Evolutionary conservation across 2,797 vertebrate species (phyloP), one percentile per base, ranked within the genome.

Genomic region (Sebastes flavidus): DNA sequence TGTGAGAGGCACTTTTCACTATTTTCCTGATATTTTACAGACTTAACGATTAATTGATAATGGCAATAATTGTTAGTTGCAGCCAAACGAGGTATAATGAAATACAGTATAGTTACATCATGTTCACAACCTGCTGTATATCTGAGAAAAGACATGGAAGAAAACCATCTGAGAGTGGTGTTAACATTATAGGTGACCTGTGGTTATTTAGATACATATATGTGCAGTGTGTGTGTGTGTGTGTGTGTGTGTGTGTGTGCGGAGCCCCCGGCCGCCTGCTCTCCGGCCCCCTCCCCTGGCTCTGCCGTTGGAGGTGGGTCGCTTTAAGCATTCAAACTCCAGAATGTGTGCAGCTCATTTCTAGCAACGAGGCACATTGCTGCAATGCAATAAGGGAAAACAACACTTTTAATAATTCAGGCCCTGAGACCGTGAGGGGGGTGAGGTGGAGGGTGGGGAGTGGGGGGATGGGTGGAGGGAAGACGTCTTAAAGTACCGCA

Each of bases 331-430:
- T 78, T 88, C 75, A 78, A 90, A 80, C 87, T 81, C 85, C 78
- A 72, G 59, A 89, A 90, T 79, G 81, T 77, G 88, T 77, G 88
- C 85, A 72, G 91, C 88, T 94, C 88, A 86, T 92, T 89, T 89
- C 90, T 77, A 93, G 88, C 91, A 90, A 91, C 84, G 79, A 93
- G 91, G 91, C 90, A 91, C 92, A 92, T 84, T 93, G 90, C 93
- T 93, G 94, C 94, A 94, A 92, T 92, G 92, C 93, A 95, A 94
- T 95, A 92, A 95, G 93, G 93, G 91, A 95, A 95, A 95, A 95
- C 94, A 95, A 95, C 94, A 95, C 92, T 95, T 94, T 95, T 92
- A 95, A 95, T 95, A 95, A 95, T 95, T 95, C 93, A 95, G 90
- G 89, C 74, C 87, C 86, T 90, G 87, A 89, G 90, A 91, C 88